These are phyloP conservation scores for Riparia riparia DNA, from an alignment of 2,113 vertebrate genomes.

Conservation along the genomic window DNA sequence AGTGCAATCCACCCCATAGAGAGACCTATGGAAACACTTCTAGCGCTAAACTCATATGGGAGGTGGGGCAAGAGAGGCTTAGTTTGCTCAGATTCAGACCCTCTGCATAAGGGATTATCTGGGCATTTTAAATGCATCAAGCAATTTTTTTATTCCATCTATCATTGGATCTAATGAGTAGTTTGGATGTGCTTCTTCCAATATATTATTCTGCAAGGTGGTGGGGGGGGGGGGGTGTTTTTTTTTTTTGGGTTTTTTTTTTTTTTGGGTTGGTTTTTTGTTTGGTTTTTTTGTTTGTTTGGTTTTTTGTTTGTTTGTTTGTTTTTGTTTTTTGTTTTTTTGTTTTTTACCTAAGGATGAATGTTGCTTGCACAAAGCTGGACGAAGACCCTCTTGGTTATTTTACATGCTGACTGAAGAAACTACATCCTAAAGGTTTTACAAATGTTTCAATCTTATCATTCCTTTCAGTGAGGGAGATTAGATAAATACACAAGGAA, in stretches of 20 bases:
- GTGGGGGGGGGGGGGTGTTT: too few species aligned
- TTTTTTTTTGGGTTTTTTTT: too few species aligned
- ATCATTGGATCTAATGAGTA: not conserved
- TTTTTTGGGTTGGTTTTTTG: too few species aligned
- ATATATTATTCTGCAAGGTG: not conserved
- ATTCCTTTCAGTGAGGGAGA: not conserved
- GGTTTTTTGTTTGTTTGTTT: too few species aligned
- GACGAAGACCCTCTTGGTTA: not conserved
- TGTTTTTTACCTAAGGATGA: not conserved
- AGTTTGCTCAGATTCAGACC: not conserved
- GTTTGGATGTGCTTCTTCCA: not conserved
- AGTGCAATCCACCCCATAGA: not conserved
- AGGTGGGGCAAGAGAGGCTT: not conserved
- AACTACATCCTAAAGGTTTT: not conserved
- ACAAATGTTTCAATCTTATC: not conserved
- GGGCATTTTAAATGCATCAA: not conserved
- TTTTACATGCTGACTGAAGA: not conserved
- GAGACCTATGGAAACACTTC: not conserved
- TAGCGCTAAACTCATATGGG: fast-evolving
- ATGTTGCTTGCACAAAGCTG: not conserved
- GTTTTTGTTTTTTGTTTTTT: too few species aligned
- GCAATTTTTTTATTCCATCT: not conserved
- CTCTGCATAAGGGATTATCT: not conserved
- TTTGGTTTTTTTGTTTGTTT: too few species aligned
- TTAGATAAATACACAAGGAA: not conserved